Evolutionary conservation across 2,797 vertebrate genomes (phyloP), one percentile per base, ranked within the genome.

Genomic region (Toxotes lorentzi): DNA sequence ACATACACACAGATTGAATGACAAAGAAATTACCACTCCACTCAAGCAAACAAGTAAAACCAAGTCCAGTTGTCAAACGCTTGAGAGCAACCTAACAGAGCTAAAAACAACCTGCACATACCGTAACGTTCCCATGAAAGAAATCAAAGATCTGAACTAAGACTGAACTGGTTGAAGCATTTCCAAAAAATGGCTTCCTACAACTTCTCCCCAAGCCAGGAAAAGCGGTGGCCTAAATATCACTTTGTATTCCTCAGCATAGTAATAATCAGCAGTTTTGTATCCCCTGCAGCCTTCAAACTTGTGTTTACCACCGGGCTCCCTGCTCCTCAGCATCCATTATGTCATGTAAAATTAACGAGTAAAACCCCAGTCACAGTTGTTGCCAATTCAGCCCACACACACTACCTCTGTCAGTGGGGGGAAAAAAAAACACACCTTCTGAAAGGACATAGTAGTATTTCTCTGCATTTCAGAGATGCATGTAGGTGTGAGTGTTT

Each of bases 281-380:
- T 80, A 78, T 84, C 64, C 65, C 81, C 75, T 53, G 72, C 66
- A 81, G 85, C 66, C 61, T 69, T 70, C 75, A 79, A 40, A 86
- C 60, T 76, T 57, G 70, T 83, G 78, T 88, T 90, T 86, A 82
- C 71, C 51, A 63, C 65, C 67, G 65, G 70, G 24, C 76, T 78
- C 69, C 38, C 50, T 70, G 78, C 79, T 86, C 61, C 76, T 65
- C 85, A 47, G 63, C 71, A 82, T 82, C 83, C 72, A 80, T 88
- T 84, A 75, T 82, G 70, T 79, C 79, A 76, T 85, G 79, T 77
- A 78, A 89, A 87, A 86, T 86, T 87, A 91, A 88, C 47, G 9
- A 89, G 74, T 63, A 77, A 77, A 70, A 74, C 70, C 61, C 50
- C 62, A 82, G 78, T 79, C 72, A 53, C 74, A 76, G 80, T 67